These are phyloP conservation scores for Ischnura elegans DNA, from an alignment of 2,888 invertebrate genomes.

Conservation along the genomic window DNA sequence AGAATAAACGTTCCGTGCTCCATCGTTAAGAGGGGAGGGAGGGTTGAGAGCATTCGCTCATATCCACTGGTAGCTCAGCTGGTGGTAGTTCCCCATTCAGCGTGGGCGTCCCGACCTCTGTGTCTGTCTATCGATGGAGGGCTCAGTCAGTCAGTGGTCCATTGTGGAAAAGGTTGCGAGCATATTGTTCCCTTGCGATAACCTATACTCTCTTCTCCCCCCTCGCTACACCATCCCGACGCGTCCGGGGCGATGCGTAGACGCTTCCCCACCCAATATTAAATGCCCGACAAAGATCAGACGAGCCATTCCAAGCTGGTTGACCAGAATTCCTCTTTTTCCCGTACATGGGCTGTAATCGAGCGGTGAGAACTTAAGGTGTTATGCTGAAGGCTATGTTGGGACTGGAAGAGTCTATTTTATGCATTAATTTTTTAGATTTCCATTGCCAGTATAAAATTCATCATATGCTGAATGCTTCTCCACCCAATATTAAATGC, in stretches of 20 bases:
- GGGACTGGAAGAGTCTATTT: too few species aligned
- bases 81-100: background rate
- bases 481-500: background rate
- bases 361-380: too few species aligned
- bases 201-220: background rate
- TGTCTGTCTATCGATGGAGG: background rate
- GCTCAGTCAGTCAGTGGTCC: background rate
- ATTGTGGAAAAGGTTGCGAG: background rate
- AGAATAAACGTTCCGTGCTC: background rate
- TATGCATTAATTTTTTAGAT: too few species aligned
- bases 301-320: too few species aligned
- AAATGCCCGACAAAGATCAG: background rate
- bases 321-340: too few species aligned
- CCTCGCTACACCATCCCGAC: too few species aligned
- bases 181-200: background rate
- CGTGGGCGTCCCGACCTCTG: slow-evolving; percentile 3
- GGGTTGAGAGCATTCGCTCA: background rate
- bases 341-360: too few species aligned
- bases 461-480: too few species aligned
- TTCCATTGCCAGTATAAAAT: too few species aligned
- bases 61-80: background rate
- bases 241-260: too few species aligned
- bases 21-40: background rate
- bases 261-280: background rate
- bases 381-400: too few species aligned